Evolutionary conservation across 2,888 invertebrate species (phyloP).

Genomic region (Acleris holmiana): DNA sequence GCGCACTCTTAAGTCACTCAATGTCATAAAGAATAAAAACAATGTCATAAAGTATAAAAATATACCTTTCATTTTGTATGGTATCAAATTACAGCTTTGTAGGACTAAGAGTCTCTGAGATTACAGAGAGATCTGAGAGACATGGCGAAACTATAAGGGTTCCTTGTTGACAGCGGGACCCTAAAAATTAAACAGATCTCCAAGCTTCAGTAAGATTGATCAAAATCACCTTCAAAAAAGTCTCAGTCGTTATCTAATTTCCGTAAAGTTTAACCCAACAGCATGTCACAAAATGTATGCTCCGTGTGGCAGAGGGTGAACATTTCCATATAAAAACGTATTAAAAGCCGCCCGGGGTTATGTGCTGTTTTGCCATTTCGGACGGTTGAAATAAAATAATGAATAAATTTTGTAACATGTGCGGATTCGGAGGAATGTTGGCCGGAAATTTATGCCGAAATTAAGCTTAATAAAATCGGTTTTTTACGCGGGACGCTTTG

Average conservation of each 20-base stretch:
- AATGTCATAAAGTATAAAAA: no score
- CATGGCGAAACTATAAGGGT: no score
- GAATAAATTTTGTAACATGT: slow-evolving; percentile 36
- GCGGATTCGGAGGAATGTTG: slow-evolving; percentile 30
- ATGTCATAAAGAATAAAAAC: no score
- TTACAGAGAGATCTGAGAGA: no score
- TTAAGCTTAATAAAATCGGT: slow-evolving; percentile 22
- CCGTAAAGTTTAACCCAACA: slow-evolving; percentile 33
- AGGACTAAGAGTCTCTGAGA: no score
- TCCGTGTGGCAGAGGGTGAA: slow-evolving; percentile 39
- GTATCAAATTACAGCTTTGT: no score
- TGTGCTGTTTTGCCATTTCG: slow-evolving; percentile 10
- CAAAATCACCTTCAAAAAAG: slow-evolving; percentile 8
- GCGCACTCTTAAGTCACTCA: no score
- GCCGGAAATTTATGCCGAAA: slow-evolving; percentile 34
- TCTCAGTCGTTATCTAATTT: slow-evolving; percentile 25
- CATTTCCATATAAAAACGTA: background rate
- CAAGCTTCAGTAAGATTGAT: slow-evolving; percentile 3
- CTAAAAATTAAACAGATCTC: background rate
- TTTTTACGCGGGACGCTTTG: slow-evolving; percentile 17
- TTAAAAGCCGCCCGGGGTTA: background rate
- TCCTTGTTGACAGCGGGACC: no score
- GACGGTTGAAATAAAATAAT: slow-evolving; percentile 23
- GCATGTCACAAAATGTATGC: slow-evolving; percentile 44
- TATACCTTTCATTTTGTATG: no score